These are phyloP conservation scores for Piliocolobus tephrosceles DNA, from an alignment of 2,113 vertebrate genomes.

Conservation along the genomic window DNA sequence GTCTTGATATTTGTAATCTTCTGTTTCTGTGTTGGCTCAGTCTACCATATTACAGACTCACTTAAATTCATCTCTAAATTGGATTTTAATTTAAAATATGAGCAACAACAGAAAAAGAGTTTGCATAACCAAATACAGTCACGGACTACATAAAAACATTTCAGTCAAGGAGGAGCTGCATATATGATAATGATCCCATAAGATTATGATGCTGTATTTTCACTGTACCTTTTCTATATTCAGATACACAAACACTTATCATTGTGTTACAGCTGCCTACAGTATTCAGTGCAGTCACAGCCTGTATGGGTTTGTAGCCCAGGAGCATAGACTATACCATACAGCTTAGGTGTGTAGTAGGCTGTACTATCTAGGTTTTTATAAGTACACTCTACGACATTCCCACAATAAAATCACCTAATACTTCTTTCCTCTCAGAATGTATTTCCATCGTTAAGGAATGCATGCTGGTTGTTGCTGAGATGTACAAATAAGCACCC, in stretches of 20 bases:
- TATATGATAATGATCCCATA: background rate
- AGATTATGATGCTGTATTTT: background rate
- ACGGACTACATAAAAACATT: background rate
- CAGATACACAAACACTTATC: background rate
- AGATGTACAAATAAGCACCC: constrained; percentile 43
- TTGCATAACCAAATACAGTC: constrained; percentile 31
- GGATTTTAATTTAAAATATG: constrained; percentile 60
- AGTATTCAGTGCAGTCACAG: background rate
- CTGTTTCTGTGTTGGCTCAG: background rate
- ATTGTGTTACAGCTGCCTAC: background rate
- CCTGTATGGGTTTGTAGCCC: background rate
- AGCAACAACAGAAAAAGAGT: constrained; percentile 42
- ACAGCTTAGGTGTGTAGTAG: background rate
- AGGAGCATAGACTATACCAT: background rate
- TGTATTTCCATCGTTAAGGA: background rate
- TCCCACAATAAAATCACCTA: background rate
- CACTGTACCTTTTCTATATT: background rate
- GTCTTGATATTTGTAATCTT: constrained; percentile 14
- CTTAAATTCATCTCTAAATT: constrained; percentile 52
- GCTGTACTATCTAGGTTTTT: background rate
- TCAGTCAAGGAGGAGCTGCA: background rate
- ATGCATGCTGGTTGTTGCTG: background rate
- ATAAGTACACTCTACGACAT: background rate
- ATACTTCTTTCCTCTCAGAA: background rate
- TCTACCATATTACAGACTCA: constrained; percentile 33